A percentile compares a stretch with the other conserved stretches of the same genome.
Conservation (phyloP, 2,888 invertebrate genomes). For the Luffia ferchaultella region DNA sequence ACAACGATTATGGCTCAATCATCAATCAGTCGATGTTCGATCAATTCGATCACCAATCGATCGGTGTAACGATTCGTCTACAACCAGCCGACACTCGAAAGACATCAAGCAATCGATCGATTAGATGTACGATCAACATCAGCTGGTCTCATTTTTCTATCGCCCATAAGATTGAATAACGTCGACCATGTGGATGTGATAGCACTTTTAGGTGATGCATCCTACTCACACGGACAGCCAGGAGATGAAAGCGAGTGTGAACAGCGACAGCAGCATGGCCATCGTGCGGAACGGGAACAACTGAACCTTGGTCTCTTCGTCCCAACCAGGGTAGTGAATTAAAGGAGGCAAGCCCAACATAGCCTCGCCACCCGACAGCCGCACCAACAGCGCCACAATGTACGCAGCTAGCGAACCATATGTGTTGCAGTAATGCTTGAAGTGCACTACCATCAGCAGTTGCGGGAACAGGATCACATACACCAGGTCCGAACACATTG, state of each 20-base stretch:
- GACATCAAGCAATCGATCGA: too few relatives aligned
- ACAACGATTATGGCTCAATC: too few relatives aligned
- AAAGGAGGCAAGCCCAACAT: constrained; percentile 82
- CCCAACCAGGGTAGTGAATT: constrained; percentile 88
- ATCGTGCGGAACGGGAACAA: constrained; percentile 96
- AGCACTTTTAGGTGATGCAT: too few relatives aligned
- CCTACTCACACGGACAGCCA: constrained; percentile 76
- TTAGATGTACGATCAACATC: too few relatives aligned
- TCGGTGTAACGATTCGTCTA: too few relatives aligned
- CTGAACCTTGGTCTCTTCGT: constrained; percentile 80
- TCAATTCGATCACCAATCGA: too few relatives aligned
- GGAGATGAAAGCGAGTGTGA: constrained; percentile 82
- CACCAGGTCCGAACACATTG: constrained; percentile 98
- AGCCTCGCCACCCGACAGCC: constrained; percentile 87
- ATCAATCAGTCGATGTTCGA: too few relatives aligned
- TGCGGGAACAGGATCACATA: constrained; percentile 99
- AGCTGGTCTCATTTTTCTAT: too few relatives aligned
- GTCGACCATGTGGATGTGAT: too few relatives aligned
- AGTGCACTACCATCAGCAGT: constrained; percentile 96
- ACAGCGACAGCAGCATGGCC: constrained; percentile 89
- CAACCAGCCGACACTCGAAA: too few relatives aligned
- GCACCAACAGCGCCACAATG: constrained; percentile 81
- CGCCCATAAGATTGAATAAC: too few relatives aligned
- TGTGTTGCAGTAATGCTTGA: constrained; percentile 93
- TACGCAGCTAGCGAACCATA: constrained; percentile 95